Percentiles rank a stretch among this genome's conserved stretches.
Conservation (phyloP, 2,113 vertebrate species). For the Phaetusa simplex region DNA sequence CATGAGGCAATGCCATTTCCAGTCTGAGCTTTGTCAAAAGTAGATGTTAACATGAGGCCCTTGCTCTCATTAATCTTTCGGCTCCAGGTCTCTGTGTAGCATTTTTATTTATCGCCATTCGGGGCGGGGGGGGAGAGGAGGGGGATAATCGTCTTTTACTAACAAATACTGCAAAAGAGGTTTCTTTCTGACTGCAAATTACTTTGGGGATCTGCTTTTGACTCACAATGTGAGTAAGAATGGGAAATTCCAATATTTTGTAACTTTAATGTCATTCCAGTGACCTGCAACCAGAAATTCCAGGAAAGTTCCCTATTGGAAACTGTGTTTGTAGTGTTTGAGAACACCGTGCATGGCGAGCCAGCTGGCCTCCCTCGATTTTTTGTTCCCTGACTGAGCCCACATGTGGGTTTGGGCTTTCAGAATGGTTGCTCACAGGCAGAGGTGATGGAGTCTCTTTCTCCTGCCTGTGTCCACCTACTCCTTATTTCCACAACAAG, state of each 20-base stretch:
- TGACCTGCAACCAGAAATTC: conserved; percentile 6
- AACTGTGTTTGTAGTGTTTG: background rate
- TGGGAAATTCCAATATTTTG: conserved; percentile 9
- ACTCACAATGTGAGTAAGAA: background rate
- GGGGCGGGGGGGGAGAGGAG: background rate
- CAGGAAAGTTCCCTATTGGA: background rate
- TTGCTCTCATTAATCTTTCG: background rate
- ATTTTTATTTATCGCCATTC: background rate
- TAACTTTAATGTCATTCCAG: background rate
- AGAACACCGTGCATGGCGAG: accelerated
- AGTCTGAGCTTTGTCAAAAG: background rate
- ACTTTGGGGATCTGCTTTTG: background rate
- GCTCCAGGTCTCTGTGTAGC: background rate
- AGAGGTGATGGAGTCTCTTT: background rate
- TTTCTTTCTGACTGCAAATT: background rate
- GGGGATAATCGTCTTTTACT: background rate
- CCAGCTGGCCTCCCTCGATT: background rate
- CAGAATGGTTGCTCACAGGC: background rate
- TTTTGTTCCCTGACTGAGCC: background rate
- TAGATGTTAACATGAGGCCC: background rate
- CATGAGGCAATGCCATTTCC: background rate
- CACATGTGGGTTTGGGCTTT: accelerated
- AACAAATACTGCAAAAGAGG: background rate
- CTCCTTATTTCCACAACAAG: background rate
- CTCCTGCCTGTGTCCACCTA: background rate